phyloP scores from a whole-genome alignment of 2,888 invertebrate genomes.

The Synanthedon vespiformis region DNA sequence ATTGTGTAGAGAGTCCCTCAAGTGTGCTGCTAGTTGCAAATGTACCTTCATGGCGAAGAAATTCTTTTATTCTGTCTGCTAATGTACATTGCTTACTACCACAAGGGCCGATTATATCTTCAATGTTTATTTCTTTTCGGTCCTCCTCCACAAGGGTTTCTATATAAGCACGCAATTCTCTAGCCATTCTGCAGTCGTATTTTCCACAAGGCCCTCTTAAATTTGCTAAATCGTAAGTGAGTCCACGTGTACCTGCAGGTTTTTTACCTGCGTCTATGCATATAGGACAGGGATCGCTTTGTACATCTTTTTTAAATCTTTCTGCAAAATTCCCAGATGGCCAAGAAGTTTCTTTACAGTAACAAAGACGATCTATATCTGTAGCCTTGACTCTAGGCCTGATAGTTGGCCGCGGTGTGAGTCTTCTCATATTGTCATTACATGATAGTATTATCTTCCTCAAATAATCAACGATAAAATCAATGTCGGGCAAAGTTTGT shows the following conservation, averaged over 20 bases:
- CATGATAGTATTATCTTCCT: constrained; percentile 55
- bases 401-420: constrained; percentile 52
- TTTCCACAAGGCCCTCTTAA: constrained; percentile 58
- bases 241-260: constrained; percentile 13
- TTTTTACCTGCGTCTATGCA: constrained; percentile 37
- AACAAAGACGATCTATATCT: constrained; percentile 54
- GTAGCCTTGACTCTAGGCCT: constrained; percentile 51
- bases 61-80: constrained; percentile 47
- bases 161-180: constrained; percentile 49
- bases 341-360: constrained; percentile 51
- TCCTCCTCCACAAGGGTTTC: constrained; percentile 54
- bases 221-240: constrained; percentile 48
- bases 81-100: constrained; percentile 52
- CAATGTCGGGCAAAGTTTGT: constrained; percentile 49
- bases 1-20: constrained; percentile 52
- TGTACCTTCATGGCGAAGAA: constrained; percentile 44
- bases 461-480: constrained; percentile 53
- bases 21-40: constrained; percentile 28
- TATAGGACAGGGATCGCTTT: constrained; percentile 41
- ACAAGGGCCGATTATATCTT: constrained; percentile 52
- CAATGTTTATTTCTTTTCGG: constrained; percentile 35
- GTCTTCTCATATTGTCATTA: constrained; percentile 61
- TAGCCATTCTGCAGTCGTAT: constrained; percentile 54
- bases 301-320: constrained; percentile 40
- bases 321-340: constrained; percentile 45